A percentile compares a stretch with the other conserved stretches of the same genome.
Conservation (phyloP, 2,888 invertebrate genomes). For the Sclerodermus sp. region DNA sequence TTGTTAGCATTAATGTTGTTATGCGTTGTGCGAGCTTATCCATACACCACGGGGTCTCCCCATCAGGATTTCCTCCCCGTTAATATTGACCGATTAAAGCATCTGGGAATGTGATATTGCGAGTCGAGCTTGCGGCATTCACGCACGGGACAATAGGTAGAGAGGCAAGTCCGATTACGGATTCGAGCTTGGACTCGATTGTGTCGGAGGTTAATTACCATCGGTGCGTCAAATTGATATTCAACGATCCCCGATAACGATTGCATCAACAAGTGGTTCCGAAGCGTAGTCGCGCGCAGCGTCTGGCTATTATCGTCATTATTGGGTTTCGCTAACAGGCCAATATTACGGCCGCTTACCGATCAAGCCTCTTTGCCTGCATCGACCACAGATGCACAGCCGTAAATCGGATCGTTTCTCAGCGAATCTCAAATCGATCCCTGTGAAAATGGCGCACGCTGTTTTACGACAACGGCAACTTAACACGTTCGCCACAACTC, state of each 20-base stretch:
- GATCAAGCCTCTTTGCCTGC: background rate
- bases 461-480: slow-evolving; percentile 34
- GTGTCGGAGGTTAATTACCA: slow-evolving; percentile 15
- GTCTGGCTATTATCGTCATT: background rate
- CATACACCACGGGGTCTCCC: no score
- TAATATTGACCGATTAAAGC: no score
- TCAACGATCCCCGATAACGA: slow-evolving; percentile 21
- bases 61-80: no score
- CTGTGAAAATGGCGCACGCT: slow-evolving; percentile 15
- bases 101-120: no score
- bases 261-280: slow-evolving; percentile 24
- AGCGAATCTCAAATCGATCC: slow-evolving; percentile 26
- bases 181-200: slow-evolving; percentile 11
- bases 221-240: slow-evolving; percentile 23
- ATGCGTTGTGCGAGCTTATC: no score
- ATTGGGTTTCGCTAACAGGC: background rate
- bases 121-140: no score
- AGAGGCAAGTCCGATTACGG: slow-evolving; percentile 7
- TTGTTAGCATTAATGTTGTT: no score
- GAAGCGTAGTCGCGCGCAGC: background rate
- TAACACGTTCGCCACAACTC: slow-evolving; percentile 33
- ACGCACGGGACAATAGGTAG: no score
- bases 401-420: slow-evolving; percentile 23
- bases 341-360: background rate
- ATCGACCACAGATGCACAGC: background rate